Conservation (phyloP, 2,888 invertebrate species). For the Petrolisthes manimaculis region DNA sequence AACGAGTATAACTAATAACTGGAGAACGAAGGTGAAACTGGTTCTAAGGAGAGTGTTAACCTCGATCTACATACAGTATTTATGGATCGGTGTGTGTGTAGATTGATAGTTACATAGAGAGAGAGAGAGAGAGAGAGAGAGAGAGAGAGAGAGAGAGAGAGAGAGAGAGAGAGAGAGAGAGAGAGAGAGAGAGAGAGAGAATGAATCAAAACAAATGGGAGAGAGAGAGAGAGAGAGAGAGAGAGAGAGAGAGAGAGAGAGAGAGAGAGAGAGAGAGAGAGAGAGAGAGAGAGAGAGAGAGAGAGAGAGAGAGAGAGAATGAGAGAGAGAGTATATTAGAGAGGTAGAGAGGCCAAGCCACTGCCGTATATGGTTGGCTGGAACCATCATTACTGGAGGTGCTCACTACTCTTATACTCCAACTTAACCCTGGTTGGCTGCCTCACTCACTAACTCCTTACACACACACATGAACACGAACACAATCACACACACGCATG, state of each 20-base stretch:
- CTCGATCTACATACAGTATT: no score
- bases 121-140: not conserved
- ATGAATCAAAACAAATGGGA: no score
- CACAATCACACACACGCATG: no score
- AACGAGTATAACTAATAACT: no score
- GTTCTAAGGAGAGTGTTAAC: no score
- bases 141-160: not conserved
- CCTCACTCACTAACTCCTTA: not conserved
- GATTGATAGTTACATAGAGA: not conserved
- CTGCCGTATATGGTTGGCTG: not conserved
- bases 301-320: not conserved
- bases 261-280: not conserved
- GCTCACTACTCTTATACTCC: no score
- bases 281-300: not conserved
- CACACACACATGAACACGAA: no score
- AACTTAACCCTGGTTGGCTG: not conserved
- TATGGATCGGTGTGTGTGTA: not conserved
- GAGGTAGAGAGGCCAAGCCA: not conserved
- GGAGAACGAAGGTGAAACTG: no score
- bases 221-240: not conserved
- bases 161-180: constrained; percentile 15
- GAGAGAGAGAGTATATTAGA: not conserved
- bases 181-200: not conserved
- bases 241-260: not conserved
- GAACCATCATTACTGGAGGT: not conserved